Conservation (phyloP, 2,888 invertebrate species). For the Heliconius hortense region DNA sequence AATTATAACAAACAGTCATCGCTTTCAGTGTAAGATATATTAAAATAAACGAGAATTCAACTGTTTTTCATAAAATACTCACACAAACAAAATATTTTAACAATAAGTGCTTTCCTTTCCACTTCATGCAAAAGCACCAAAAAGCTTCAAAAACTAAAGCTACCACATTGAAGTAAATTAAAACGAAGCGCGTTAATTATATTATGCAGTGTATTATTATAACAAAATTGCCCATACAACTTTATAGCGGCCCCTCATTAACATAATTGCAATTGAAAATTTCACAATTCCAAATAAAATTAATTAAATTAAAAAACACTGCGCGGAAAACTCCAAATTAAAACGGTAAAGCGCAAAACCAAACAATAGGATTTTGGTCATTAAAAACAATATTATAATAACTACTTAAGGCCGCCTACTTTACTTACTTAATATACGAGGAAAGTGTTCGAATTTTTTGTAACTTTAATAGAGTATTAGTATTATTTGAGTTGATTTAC, state of each 20-base stretch:
- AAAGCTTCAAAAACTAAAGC: constrained; percentile 1
- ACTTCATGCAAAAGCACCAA: not conserved
- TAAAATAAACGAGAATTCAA: no score
- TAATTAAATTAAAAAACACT: constrained; percentile 21
- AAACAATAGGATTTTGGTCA: constrained; percentile 18
- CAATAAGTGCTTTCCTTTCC: not conserved
- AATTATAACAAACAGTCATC: no score
- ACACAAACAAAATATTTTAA: not conserved
- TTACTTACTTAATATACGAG: not conserved
- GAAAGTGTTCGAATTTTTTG: not conserved
- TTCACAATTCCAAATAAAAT: constrained; percentile 27
- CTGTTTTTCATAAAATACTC: no score
- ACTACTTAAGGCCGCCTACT: constrained; percentile 1
- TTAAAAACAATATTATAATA: constrained; percentile 8
- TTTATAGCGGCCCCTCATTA: constrained; percentile 22
- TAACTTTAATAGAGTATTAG: not conserved
- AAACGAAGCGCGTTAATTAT: constrained; percentile 13
- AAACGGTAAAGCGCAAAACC: constrained; percentile 20
- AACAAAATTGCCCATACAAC: constrained; percentile 17
- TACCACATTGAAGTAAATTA: constrained; percentile 10
- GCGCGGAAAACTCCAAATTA: constrained; percentile 5
- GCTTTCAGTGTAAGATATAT: no score
- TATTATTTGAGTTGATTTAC: not conserved
- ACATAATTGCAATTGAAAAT: constrained; percentile 28
- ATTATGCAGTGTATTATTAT: constrained; percentile 15